A percentile compares a stretch with the other conserved stretches of the same genome.
Evolutionary conservation across 2,888 invertebrate species (phyloP).

Genomic region (Tinea semifulvella): DNA sequence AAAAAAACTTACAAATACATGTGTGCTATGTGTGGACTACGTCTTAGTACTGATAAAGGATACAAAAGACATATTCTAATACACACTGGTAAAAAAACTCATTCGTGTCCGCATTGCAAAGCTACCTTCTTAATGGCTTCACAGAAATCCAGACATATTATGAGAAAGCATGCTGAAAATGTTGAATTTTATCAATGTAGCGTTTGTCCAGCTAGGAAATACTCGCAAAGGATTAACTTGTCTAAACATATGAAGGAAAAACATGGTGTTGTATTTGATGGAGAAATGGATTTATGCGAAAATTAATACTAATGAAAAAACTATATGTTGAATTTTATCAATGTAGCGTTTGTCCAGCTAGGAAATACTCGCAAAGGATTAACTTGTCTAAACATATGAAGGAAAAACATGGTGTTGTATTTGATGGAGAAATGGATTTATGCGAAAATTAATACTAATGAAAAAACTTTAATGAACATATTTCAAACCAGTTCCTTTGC

Average conservation of each 20-base stretch:
- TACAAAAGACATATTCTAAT: slow-evolving; percentile 27
- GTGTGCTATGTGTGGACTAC: slow-evolving; percentile 29
- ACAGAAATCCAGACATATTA: not conserved
- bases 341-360: not conserved
- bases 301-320: not conserved
- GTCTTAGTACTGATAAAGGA: slow-evolving; percentile 32
- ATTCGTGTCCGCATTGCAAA: not conserved
- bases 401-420: not conserved
- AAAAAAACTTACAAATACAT: slow-evolving; percentile 30
- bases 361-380: not conserved
- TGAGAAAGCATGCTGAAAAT: not conserved
- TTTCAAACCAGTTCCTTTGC: too few relatives aligned
- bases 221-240: not conserved
- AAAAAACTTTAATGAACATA: too few relatives aligned
- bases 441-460: not conserved
- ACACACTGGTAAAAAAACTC: not conserved
- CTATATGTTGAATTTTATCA: not conserved
- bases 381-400: slow-evolving; percentile 2
- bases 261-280: not conserved
- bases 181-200: not conserved
- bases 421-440: not conserved
- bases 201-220: not conserved
- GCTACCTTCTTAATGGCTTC: not conserved
- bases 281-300: not conserved
- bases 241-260: not conserved